Conservation (phyloP, 92 coral and sea anemone species). For the Umimayanthus chanpuru region DNA sequence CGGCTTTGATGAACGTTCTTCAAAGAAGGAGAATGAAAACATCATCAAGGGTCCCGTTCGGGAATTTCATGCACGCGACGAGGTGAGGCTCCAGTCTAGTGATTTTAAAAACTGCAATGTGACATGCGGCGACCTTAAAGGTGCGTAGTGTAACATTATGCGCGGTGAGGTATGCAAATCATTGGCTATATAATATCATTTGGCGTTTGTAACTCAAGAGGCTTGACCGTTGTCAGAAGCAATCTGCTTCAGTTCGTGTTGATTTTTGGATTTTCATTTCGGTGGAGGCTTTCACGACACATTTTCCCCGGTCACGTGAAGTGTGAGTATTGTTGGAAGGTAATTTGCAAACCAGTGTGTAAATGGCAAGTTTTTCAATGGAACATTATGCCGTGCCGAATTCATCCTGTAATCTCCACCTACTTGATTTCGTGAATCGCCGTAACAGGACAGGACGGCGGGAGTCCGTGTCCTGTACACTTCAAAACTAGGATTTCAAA, state of each 20-base stretch:
- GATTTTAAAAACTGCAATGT: not conserved
- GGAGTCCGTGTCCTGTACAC: not conserved
- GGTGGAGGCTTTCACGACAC: not conserved
- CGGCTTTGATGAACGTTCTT: not conserved
- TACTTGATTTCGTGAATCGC: conserved; percentile 23
- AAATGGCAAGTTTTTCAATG: not conserved
- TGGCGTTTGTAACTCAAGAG: conserved; percentile 50
- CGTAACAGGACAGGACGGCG: conserved; percentile 37
- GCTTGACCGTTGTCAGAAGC: conserved; percentile 44
- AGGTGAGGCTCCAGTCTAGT: conserved; percentile 11
- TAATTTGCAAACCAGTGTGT: conserved; percentile 2
- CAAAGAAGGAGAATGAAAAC: conserved; percentile 12
- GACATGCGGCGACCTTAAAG: conserved; percentile 19
- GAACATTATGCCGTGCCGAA: conserved; percentile 16
- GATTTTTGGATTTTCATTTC: not conserved
- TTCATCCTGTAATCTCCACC: conserved; percentile 22
- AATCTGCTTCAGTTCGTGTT: conserved; percentile 35
- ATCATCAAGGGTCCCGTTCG: not conserved
- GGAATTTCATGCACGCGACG: conserved; percentile 39
- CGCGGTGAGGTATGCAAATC: conserved; percentile 42
- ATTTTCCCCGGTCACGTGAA: conserved; percentile 9
- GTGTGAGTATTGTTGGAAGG: not conserved
- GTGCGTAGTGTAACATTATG: conserved; percentile 42
- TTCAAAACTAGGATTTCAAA: not conserved
- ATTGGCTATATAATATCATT: conserved; percentile 48